phyloP scores from a whole-genome alignment of 2,888 invertebrate species.

The Drosophila macrothrix region DNA sequence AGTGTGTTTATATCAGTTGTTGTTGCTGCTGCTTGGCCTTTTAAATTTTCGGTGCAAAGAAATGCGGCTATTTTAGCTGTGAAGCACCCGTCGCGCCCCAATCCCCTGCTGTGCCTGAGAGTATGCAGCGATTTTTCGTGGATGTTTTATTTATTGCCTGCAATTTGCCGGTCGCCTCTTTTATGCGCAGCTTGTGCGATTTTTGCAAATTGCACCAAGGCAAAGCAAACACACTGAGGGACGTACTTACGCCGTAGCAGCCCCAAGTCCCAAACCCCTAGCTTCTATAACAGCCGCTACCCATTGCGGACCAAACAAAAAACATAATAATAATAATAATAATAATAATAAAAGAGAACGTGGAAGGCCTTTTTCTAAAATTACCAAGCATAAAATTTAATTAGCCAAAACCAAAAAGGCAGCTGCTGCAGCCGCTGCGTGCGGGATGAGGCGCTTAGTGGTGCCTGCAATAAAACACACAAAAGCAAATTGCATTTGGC shows the following conservation, averaged over 20 bases:
- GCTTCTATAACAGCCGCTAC: not conserved
- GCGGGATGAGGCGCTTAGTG: conserved; percentile 3
- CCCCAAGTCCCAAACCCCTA: not conserved
- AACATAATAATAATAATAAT: conserved; percentile 13
- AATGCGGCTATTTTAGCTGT: conserved; percentile 44
- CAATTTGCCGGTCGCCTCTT: conserved; percentile 66
- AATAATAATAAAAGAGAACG: conserved; percentile 29
- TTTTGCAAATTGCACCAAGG: conserved; percentile 52
- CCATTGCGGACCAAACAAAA: not conserved
- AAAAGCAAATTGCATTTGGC: conserved; percentile 75
- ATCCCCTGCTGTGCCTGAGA: conserved; percentile 42
- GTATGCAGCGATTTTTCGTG: conserved; percentile 73
- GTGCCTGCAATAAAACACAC: conserved; percentile 56
- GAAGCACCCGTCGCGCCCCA: conserved; percentile 22
- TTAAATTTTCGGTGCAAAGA: conserved; percentile 32
- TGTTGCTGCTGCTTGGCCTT: conserved; percentile 26
- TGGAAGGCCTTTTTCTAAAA: conserved; percentile 74
- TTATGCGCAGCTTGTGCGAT: conserved; percentile 67
- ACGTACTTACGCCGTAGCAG: conserved; percentile 38
- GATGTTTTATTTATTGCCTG: conserved; percentile 75
- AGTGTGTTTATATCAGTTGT: conserved; percentile 28
- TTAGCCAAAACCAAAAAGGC: conserved; percentile 78
- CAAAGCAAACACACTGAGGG: conserved; percentile 33
- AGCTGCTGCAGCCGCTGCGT: conserved; percentile 32
- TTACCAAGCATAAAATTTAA: conserved; percentile 81